phyloP scores from a whole-genome alignment of 2,113 vertebrate species.

The Pterocles orientalis region DNA sequence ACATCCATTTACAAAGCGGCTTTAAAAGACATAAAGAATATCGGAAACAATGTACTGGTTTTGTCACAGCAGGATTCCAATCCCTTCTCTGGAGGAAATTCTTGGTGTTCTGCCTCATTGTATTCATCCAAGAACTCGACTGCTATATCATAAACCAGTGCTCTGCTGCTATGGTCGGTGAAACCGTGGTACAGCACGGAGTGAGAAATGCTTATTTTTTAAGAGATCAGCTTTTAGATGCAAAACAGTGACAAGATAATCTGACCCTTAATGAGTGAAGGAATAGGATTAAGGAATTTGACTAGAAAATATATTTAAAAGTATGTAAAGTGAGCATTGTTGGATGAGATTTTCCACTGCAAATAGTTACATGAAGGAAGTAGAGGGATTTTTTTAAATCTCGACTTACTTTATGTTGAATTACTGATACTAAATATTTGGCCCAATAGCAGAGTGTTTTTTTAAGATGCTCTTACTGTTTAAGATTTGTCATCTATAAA shows the following conservation, averaged over 20 bases:
- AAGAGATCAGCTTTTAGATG: background rate
- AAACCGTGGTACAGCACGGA: background rate
- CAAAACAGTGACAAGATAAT: background rate
- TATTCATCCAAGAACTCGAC: background rate
- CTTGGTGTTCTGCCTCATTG: background rate
- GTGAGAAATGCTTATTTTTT: background rate
- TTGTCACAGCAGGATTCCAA: background rate
- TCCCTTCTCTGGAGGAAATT: background rate
- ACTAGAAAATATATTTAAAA: background rate
- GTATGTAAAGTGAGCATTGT: background rate
- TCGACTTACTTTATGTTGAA: background rate
- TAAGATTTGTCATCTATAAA: slow-evolving; percentile 2
- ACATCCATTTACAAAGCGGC: background rate
- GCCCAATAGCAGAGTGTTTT: background rate
- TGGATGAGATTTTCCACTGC: background rate
- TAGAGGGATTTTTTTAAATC: background rate
- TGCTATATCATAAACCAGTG: background rate
- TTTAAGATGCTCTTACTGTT: background rate
- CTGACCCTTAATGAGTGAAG: background rate
- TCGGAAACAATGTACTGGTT: background rate
- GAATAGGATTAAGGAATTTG: background rate
- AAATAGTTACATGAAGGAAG: background rate
- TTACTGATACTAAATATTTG: background rate
- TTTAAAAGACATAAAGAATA: background rate
- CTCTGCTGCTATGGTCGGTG: background rate